Conservation (phyloP, 2,888 invertebrate genomes). For the Plutella xylostella region DNA sequence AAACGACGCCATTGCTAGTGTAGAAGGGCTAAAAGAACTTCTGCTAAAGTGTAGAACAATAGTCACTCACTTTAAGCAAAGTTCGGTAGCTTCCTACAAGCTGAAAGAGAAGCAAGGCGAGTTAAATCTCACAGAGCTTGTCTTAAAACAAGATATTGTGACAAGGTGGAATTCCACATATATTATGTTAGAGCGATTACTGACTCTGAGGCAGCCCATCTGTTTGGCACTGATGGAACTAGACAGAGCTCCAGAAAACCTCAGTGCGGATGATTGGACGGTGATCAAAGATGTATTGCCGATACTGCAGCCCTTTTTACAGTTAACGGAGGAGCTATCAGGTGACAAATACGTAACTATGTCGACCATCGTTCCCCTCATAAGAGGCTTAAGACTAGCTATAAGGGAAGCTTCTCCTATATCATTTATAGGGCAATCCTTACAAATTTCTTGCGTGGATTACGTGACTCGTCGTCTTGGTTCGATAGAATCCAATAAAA, state of each 20-base stretch:
- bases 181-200: neutral
- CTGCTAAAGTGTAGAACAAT: neutral
- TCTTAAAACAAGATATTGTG: neutral
- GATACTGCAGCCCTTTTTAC: neutral
- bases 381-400: neutral
- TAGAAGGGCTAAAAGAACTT: neutral
- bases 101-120: neutral
- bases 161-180: neutral
- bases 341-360: neutral
- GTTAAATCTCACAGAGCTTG: neutral
- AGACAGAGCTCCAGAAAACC: neutral
- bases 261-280: neutral
- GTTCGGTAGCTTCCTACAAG: neutral
- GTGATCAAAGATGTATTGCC: neutral
- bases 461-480: neutral
- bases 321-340: neutral
- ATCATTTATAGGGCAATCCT: neutral
- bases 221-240: neutral
- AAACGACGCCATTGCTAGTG: neutral
- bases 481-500: conserved; percentile 1
- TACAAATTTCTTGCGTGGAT: neutral
- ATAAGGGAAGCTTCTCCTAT: neutral
- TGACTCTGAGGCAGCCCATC: neutral
- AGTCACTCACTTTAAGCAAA: neutral
- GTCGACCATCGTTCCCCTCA: neutral